Evolutionary conservation across 2,888 invertebrate genomes (phyloP).

Genomic region (Geophilus truncorum): DNA sequence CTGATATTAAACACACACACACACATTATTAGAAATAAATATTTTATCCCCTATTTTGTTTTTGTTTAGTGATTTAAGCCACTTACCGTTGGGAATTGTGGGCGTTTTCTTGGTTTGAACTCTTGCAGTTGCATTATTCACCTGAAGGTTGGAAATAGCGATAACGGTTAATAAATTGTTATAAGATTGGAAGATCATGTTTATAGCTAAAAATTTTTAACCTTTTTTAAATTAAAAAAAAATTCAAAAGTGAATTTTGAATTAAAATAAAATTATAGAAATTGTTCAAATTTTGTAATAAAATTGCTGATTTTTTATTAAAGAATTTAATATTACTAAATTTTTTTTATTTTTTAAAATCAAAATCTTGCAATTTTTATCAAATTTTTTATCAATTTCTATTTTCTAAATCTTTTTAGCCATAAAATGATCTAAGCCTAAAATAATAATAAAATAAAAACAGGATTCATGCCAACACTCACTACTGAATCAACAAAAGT

Average conservation of each 20-base stretch:
- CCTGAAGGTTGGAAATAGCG: slow-evolving; percentile 58
- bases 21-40: neutral
- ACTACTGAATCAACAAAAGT: slow-evolving; percentile 8
- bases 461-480: slow-evolving; percentile 3
- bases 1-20: neutral
- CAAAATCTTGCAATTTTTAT: neutral
- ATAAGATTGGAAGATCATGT: neutral
- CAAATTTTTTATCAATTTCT: neutral
- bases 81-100: slow-evolving; percentile 81
- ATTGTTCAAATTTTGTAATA: too few species aligned
- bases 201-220: neutral
- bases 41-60: neutral
- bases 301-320: too few species aligned
- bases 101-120: slow-evolving; percentile 98
- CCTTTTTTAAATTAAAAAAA: too few species aligned
- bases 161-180: neutral
- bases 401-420: neutral
- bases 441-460: neutral
- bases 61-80: neutral
- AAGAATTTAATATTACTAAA: too few species aligned
- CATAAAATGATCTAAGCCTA: neutral
- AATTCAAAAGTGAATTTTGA: too few species aligned
- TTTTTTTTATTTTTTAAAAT: neutral
- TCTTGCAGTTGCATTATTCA: slow-evolving; percentile 99
- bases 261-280: too few species aligned